Evolutionary conservation across 2,113 vertebrate species (phyloP), one percentile per base, ranked within the genome.

Genomic region (Telmatochromis sp.): DNA sequence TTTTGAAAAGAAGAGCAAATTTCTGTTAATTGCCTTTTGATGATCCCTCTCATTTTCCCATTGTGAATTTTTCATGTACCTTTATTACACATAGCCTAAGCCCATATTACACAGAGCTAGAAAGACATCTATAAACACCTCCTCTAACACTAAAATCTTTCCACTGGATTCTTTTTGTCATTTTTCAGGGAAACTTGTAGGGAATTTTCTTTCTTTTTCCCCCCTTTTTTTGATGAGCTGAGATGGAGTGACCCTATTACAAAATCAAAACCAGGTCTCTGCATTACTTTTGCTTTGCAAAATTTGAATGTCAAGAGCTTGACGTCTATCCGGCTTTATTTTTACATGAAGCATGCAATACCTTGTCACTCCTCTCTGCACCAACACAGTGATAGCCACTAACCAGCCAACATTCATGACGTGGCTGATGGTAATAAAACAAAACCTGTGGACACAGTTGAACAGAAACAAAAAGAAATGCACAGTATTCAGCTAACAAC

Each of bases 161-260:
- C 35, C 63, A 21, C 12, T 71, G 63, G 12, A 68, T 68, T 21
- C 2, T 42, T 71, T 65, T 65, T 65, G 10, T 65, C 60, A 37
- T 68, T 68, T 40, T 68, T 68, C 11, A 21, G 35, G 35, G 4
- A 68, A 68, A 68, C 33, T 21, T 68, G 33, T 37, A 8, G 60
- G 63, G 7, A n/a, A 21, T 37, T n/a, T 37, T 13, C 33, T 65
- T n/a, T 35, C 19, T 12, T 17, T 28, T 28, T 17, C 0, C 0
- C 1, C 23, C 7, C 12, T 33, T 19, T 63, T 28, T 7, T 60
- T 31, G 55, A 17, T 60, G 57, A 60, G 17, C 31, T 63, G 15
- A 33, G 58, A 63, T 63, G 31, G 4, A 63, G 17, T 33, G 5
- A 35, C 58, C 31, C 6, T 35, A 5, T 63, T 63, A 35, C 31